Evolutionary conservation across 2,797 vertebrate genomes (phyloP), one percentile per base, ranked within the genome.

Genomic region (Dryobates pubescens): DNA sequence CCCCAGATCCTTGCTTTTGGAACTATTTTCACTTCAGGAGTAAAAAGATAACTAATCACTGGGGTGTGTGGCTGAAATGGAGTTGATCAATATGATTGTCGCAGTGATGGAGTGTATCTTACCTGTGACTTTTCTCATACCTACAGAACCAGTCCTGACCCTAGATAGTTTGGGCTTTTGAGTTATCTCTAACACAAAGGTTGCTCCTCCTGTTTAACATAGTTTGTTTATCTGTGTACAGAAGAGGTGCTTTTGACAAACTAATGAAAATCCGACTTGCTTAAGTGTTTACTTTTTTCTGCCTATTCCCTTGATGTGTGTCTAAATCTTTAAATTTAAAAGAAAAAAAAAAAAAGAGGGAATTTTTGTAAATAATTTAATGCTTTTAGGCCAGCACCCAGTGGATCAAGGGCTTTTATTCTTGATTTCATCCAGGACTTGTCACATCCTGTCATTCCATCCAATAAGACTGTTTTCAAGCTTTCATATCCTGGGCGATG

Each of bases 371-470:
- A 92, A 94, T 94, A 95, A 92, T 73, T 83, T 80, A 84, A 72
- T 90, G 36, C 90, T 96, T 86, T 68, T 62, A 92, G 96, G 94
- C 86, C 53, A 80, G 86, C 92, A 86, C 82, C 94, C 93, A 89
- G 90, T 92, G 85, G 90, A 77, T 95, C 95, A 96, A 96, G 95
- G 96, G 90, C 92, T 96, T 97, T 95, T 92, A 75, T 94, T 97
- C 91, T 96, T 94, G 75, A 82, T 97, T 96, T 95, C 68, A 56
- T 78, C 87, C 82, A 82, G 58, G 70, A 74, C 53, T 71, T 90
- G 76, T 65, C 67, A 86, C 23, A 56, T 91, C 61, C 53, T 85
- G 17, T 82, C 58, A 58, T 90, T 72, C 70, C 56, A 67, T 74
- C 58, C 54, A 73, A 53, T 88, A 78, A 53, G 56, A 80, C 61